Conservation (phyloP, 2,113 vertebrate genomes). For the Cricetomys ansorgei region DNA sequence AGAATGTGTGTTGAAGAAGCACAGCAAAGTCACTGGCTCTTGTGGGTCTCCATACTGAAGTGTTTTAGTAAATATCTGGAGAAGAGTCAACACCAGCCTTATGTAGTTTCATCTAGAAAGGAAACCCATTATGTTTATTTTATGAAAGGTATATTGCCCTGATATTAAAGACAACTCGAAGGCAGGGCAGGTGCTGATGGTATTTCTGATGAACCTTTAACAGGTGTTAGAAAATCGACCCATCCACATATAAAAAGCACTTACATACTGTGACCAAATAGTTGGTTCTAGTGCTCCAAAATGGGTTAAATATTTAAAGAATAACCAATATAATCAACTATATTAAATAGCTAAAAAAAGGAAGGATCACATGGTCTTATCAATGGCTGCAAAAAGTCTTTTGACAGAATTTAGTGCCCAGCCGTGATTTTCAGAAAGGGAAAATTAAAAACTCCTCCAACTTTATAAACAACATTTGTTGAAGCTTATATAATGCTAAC, state of each 20-base stretch:
- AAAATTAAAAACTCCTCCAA: background rate
- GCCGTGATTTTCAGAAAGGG: background rate
- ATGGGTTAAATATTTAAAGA: slow-evolving; percentile 35
- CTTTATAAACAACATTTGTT: background rate
- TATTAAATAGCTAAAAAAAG: slow-evolving; percentile 3
- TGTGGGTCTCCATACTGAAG: background rate
- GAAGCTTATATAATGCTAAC: background rate
- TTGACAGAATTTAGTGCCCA: background rate
- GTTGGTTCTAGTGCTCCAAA: background rate
- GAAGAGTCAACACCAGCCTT: background rate
- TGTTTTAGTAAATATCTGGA: background rate
- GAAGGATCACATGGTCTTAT: background rate
- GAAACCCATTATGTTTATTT: background rate
- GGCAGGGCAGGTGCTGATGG: background rate
- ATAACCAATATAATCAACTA: background rate
- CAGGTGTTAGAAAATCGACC: slow-evolving; percentile 26
- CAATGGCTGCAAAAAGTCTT: background rate
- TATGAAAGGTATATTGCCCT: slow-evolving; percentile 22
- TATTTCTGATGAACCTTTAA: background rate
- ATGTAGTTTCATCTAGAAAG: background rate
- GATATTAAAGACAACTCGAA: background rate
- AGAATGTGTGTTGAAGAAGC: background rate
- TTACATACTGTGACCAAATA: background rate
- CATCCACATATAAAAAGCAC: background rate
- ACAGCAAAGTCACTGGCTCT: background rate